Evolutionary conservation across 2,888 invertebrate genomes (phyloP).

Genomic region (Limnephilus marmoratus): DNA sequence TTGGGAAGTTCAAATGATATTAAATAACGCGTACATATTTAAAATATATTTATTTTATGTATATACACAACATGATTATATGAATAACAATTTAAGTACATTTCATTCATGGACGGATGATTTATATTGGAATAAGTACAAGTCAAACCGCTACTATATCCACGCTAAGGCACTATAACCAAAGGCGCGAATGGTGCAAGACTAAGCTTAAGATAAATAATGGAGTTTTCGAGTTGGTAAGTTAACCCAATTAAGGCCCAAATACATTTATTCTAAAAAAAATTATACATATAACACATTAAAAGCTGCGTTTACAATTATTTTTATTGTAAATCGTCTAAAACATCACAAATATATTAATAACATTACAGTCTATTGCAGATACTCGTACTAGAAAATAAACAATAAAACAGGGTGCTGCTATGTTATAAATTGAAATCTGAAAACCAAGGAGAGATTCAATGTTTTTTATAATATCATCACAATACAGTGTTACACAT

Average conservation of each 20-base stretch:
- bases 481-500: neutral
- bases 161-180: neutral
- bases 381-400: neutral
- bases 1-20: neutral
- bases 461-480: neutral
- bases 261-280: neutral
- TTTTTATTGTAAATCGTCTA: neutral
- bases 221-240: neutral
- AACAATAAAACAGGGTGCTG: neutral
- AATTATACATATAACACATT: neutral
- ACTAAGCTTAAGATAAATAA: neutral
- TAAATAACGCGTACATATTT: conserved; percentile 32
- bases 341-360: neutral
- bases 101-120: conserved; percentile 44
- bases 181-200: neutral
- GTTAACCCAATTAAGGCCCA: neutral
- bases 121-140: conserved; percentile 19
- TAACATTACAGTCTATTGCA: neutral
- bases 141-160: neutral
- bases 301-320: neutral
- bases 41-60: conserved; percentile 50
- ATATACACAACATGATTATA: conserved; percentile 49
- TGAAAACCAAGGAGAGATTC: neutral
- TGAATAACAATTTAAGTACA: conserved; percentile 56
- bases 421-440: neutral